Conservation (phyloP, 2,113 vertebrate species). For the Mus spicilegus region DNA sequence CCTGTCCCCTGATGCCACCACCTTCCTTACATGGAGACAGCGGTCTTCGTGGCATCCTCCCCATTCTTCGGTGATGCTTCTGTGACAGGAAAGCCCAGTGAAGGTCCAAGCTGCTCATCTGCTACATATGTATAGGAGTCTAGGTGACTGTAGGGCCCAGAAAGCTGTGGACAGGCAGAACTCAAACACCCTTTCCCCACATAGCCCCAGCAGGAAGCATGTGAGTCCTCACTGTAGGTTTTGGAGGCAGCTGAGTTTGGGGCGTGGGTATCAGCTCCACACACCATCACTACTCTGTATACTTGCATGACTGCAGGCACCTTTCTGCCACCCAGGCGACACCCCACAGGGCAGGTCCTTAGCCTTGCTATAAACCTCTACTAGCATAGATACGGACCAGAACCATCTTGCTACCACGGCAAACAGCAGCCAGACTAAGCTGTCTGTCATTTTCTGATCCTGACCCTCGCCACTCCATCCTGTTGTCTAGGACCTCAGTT, state of each 20-base stretch:
- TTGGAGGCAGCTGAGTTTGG: background rate
- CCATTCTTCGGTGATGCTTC: background rate
- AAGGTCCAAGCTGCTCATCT: background rate
- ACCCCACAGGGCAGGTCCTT: background rate
- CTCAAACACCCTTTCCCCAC: background rate
- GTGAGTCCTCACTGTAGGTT: too few relatives aligned
- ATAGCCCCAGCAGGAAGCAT: background rate
- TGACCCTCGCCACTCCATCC: background rate
- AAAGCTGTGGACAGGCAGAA: background rate
- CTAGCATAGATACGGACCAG: background rate
- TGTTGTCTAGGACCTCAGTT: background rate
- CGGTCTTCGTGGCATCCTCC: background rate
- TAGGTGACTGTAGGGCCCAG: background rate
- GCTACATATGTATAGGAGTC: background rate
- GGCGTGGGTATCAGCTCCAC: too few relatives aligned
- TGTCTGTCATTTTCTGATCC: background rate
- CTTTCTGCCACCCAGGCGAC: background rate
- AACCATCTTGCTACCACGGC: background rate
- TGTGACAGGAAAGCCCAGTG: background rate
- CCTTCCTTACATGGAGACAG: background rate
- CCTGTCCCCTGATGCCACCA: background rate
- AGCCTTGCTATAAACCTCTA: background rate
- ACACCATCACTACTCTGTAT: background rate
- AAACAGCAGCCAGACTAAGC: background rate
- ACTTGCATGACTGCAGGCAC: background rate